Evolutionary conservation across 1,140 invertebrate species (phyloP).

Genomic region (Ceratina australensis): DNA sequence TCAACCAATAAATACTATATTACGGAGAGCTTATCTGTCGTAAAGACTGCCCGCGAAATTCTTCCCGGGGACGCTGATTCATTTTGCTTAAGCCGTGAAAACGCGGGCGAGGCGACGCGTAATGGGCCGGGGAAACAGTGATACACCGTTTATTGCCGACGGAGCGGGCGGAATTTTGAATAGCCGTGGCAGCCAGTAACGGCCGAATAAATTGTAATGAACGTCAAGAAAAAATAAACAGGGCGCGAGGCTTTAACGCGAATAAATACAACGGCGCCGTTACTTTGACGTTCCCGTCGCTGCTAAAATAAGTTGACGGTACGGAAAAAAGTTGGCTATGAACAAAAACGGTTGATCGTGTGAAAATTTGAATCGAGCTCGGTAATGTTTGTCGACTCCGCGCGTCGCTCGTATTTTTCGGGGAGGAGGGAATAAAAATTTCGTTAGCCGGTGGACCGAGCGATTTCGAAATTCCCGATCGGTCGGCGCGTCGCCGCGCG

Average conservation of each 20-base stretch:
- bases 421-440: conserved; percentile 32
- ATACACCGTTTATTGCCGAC: conserved; percentile 75
- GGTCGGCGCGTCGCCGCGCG: conserved; percentile 11
- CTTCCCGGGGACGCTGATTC: conserved; percentile 26
- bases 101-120: conserved; percentile 58
- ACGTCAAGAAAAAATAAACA: conserved; percentile 22
- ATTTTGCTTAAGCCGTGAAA: conserved; percentile 40
- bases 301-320: not conserved
- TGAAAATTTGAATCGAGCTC: not conserved
- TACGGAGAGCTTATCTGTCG: not conserved
- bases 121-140: conserved; percentile 72
- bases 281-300: not conserved
- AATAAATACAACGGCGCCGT: not conserved
- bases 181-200: conserved; percentile 42
- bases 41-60: not conserved
- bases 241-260: not conserved
- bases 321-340: not conserved
- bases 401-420: conserved; percentile 26
- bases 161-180: conserved; percentile 70
- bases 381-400: conserved; percentile 17
- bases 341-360: too few species aligned
- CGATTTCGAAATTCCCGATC: conserved; percentile 63
- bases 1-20: conserved; percentile 18
- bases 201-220: conserved; percentile 46
- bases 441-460: conserved; percentile 61